Evolutionary conservation across 2,888 invertebrate species (phyloP), one percentile per base, ranked within the genome.

Genomic region (Torymus aiolomorphi): DNA sequence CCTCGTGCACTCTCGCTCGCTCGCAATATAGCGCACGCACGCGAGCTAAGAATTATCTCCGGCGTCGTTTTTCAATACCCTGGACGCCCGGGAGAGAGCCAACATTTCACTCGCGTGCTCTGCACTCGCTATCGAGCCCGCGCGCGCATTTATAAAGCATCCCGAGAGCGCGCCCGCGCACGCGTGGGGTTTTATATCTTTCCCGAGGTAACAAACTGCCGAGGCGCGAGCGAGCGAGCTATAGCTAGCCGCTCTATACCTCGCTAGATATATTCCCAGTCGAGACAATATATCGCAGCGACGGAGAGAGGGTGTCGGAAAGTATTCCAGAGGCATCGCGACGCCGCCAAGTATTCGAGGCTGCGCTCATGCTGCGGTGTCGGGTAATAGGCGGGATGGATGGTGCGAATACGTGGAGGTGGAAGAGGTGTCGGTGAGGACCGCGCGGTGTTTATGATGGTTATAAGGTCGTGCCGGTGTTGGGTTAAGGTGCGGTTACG

Each of bases 31-130:
- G 42, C 42, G 42, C 42, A 42, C 42, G 42, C 42, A 42, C 42
- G 42, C 42, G 54, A 24, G 67, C 66, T 72, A 72, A 82, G 79
- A 81, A 81, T 80, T 66, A 82, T 80, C 75, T 61, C 51, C 51
- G 51, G 12, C 57, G 74, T 74, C 75, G 66, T 75, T 75, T 75
- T 75, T 75, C 75, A 75, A 75, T 67, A 67, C 31, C 20, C 18
- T 51, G 13, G 31, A 62, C 42, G 42, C 42, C 42, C 42, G 42
- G 42, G 42, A 42, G 42, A 42, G 42, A 42, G n/a, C 67, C 54
- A 76, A 76, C 76, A 54, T 76, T 76, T 76, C 76, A 76, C 69
- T 67, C 69, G 42, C 13, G 8, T 13, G 8, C 18, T 3, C 4
- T 4, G 16, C n/a, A 11, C 16, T 14, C 49, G 42, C 65, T 74